Evolutionary conservation across 1,140 invertebrate genomes (phyloP).

Genomic region (Conus betulinus): DNA sequence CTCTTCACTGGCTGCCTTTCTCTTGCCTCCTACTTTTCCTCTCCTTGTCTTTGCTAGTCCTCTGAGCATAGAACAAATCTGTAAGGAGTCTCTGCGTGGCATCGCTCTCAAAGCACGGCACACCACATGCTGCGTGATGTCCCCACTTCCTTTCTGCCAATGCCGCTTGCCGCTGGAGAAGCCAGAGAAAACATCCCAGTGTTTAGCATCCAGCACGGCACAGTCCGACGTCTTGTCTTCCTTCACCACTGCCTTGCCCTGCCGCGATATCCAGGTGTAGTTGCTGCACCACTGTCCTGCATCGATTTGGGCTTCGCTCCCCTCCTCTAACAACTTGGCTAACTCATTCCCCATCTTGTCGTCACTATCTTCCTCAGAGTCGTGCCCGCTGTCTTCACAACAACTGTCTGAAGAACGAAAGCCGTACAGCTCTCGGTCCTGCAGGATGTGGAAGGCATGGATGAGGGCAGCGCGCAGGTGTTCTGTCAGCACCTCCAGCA

Average conservation of each 20-base stretch:
- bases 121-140: constrained; percentile 86
- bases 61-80: constrained; percentile 57
- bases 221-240: constrained; percentile 81
- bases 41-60: constrained; percentile 17
- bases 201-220: constrained; percentile 85
- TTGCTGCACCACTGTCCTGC: constrained; percentile 76
- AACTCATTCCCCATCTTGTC: constrained; percentile 45
- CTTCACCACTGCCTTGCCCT: constrained; percentile 85
- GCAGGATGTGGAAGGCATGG: constrained; percentile 86
- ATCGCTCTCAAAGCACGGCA: constrained; percentile 90
- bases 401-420: background rate
- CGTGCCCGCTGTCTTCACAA: background rate
- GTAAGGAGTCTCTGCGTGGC: constrained; percentile 75
- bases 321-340: background rate
- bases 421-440: constrained; percentile 74
- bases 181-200: constrained; percentile 81
- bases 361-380: constrained; percentile 49
- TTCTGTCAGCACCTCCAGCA: constrained; percentile 93
- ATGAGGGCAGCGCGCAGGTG: constrained; percentile 93
- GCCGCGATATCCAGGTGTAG: constrained; percentile 87
- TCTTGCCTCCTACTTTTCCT: background rate
- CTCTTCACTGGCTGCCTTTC: constrained; percentile 25
- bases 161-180: constrained; percentile 74
- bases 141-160: constrained; percentile 76
- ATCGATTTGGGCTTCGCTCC: constrained; percentile 18